Evolutionary conservation across 2,888 invertebrate genomes (phyloP).

Genomic region (Parochlus steinenii): DNA sequence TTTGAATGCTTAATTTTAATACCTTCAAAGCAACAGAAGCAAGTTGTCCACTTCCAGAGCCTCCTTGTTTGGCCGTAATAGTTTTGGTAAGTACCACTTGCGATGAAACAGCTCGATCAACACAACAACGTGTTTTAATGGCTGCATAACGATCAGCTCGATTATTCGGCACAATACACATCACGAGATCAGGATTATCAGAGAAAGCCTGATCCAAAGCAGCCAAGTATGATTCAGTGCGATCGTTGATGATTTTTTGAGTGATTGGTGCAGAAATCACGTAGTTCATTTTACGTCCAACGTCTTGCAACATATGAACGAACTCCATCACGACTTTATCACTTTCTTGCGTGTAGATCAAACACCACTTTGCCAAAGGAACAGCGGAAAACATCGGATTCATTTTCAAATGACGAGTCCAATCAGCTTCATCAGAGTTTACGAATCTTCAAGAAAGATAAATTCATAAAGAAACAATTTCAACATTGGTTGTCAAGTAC

Average conservation of each 20-base stretch:
- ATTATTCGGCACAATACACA: slow-evolving; percentile 49
- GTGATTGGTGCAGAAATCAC: slow-evolving; percentile 16
- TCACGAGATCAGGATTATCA: slow-evolving; percentile 42
- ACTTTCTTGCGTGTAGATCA: slow-evolving; percentile 23
- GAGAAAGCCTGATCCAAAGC: slow-evolving; percentile 38
- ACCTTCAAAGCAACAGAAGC: slow-evolving; percentile 88
- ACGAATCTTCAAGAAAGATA: no score
- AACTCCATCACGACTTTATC: slow-evolving; percentile 23
- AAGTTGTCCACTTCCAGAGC: no score
- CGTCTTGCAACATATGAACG: slow-evolving; percentile 23
- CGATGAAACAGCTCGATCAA: slow-evolving; percentile 1
- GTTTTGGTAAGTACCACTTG: slow-evolving; percentile 18
- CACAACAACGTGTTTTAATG: slow-evolving; percentile 9
- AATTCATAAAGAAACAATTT: no score
- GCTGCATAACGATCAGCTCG: slow-evolving; percentile 41
- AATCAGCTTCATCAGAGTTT: slow-evolving; percentile 57
- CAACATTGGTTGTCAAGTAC: not conserved
- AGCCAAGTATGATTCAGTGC: slow-evolving; percentile 39
- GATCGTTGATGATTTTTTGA: slow-evolving; percentile 36
- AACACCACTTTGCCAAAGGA: slow-evolving; percentile 27
- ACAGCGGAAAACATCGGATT: slow-evolving; percentile 27
- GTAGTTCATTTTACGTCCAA: slow-evolving; percentile 33
- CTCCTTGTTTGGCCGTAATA: slow-evolving; percentile 30
- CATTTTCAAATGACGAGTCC: slow-evolving; percentile 51
- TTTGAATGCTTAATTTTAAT: no score